Conservation (phyloP, 2,888 invertebrate genomes). For the Noctua comes region DNA sequence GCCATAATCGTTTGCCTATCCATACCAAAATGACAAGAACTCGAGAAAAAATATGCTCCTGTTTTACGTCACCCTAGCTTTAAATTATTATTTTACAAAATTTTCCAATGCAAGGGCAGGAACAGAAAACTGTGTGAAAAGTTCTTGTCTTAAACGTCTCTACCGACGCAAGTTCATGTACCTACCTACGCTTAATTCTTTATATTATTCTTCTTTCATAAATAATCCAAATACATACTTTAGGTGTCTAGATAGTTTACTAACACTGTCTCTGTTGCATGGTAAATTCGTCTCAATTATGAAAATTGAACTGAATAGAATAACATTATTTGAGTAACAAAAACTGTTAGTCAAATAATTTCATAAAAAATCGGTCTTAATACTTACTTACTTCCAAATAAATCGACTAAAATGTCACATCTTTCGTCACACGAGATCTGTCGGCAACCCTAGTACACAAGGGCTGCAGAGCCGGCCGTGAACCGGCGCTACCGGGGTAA, state of each 20-base stretch:
- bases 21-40: neutral
- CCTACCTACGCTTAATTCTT: neutral
- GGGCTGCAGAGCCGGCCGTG: slow-evolving; percentile 76
- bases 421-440: slow-evolving; percentile 42
- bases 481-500: slow-evolving; percentile 81
- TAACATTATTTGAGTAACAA: neutral
- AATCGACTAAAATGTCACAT: slow-evolving; percentile 32
- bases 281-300: neutral
- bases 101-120: too few species aligned
- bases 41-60: neutral
- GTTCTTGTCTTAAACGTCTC: neutral
- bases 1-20: neutral
- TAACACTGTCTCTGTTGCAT: neutral
- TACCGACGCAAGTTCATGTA: neutral
- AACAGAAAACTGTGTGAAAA: neutral
- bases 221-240: neutral
- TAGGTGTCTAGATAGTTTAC: neutral
- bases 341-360: neutral
- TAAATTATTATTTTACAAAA: too few species aligned
- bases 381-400: neutral
- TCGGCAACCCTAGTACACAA: slow-evolving; percentile 62
- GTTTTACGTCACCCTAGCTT: too few species aligned
- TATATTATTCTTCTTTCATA: too few species aligned
- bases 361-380: neutral
- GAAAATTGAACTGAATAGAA: neutral